Evolutionary conservation across 2,797 vertebrate genomes (phyloP).

Genomic region (Microhierax caerulescens): DNA sequence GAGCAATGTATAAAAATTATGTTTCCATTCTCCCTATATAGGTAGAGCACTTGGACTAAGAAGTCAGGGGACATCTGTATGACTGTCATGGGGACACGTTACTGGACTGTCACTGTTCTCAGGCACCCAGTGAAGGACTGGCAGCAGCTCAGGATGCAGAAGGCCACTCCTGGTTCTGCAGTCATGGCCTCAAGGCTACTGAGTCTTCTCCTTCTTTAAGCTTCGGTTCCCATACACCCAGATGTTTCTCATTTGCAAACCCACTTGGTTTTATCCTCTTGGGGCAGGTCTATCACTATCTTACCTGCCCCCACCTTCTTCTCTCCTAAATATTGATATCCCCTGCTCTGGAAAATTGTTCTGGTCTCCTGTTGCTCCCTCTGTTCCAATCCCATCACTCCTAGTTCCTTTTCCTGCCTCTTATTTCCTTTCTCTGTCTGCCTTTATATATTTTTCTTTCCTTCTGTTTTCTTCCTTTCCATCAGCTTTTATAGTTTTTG

Average conservation of each 20-base stretch:
- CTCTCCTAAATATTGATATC: background rate
- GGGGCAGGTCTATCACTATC: background rate
- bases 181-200: background rate
- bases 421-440: background rate
- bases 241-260: background rate
- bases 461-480: background rate
- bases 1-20: background rate
- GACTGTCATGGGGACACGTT: background rate
- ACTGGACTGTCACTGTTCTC: background rate
- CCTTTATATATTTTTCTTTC: background rate
- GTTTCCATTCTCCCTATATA: background rate
- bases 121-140: background rate
- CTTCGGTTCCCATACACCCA: background rate
- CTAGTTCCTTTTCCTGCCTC: background rate
- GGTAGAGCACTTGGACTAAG: background rate
- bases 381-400: background rate
- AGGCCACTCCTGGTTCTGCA: accelerated
- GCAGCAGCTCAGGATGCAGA: background rate
- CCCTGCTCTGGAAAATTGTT: background rate
- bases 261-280: background rate
- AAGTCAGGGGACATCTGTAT: background rate
- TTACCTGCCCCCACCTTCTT: background rate
- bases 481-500: background rate
- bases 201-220: background rate
- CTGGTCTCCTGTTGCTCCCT: background rate